Conservation (phyloP, 2,113 vertebrate species). For the Percina caprodes region DNA sequence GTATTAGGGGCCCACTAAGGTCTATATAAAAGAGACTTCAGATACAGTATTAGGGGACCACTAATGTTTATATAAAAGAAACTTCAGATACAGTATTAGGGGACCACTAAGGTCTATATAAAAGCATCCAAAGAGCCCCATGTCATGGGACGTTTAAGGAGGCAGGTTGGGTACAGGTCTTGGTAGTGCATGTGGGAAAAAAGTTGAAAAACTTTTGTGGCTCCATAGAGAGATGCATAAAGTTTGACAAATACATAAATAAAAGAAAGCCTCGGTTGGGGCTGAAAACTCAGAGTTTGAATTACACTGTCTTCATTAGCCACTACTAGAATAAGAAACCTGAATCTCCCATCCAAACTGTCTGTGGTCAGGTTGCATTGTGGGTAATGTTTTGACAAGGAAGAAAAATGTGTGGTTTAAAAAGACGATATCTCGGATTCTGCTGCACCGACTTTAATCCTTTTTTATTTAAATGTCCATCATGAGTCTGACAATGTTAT, state of each 20-base stretch:
- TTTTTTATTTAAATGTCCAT: background rate
- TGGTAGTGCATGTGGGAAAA: background rate
- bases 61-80: too few species aligned
- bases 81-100: too few species aligned
- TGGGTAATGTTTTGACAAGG: constrained; percentile 5
- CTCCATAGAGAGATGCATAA: background rate
- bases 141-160: too few species aligned
- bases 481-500: background rate
- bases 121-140: too few species aligned
- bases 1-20: too few species aligned
- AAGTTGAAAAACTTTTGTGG: background rate
- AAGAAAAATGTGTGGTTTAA: background rate
- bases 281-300: background rate
- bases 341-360: background rate
- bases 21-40: too few species aligned
- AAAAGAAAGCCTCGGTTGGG: background rate
- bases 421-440: background rate
- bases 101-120: too few species aligned
- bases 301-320: background rate
- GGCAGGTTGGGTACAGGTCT: too few species aligned
- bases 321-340: background rate
- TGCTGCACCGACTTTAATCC: background rate
- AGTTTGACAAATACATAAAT: background rate
- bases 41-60: too few species aligned
- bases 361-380: background rate